A percentile compares a stretch with the other conserved stretches of the same genome.
Conservation (phyloP, 2,797 vertebrate species). For the Fistularia commersonii region DNA sequence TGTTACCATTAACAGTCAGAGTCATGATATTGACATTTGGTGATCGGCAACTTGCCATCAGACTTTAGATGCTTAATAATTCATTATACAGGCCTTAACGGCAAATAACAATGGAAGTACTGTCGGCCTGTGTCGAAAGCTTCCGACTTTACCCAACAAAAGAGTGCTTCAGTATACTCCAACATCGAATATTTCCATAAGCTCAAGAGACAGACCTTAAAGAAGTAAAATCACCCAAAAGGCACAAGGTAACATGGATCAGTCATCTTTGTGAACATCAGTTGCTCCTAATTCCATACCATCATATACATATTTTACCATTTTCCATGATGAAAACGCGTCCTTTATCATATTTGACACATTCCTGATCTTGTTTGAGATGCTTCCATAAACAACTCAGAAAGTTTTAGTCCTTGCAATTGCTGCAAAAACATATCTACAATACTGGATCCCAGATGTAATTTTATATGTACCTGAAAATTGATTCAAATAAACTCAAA, state of each 20-base stretch:
- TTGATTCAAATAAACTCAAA: too few relatives aligned
- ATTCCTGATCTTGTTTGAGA: too few relatives aligned
- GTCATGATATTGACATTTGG: slow-evolving; percentile 59
- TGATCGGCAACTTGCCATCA: slow-evolving; percentile 55
- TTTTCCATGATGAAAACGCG: neutral
- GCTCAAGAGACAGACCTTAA: slow-evolving; percentile 2
- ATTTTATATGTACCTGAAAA: too few relatives aligned
- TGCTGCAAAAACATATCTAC: too few relatives aligned
- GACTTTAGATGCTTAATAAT: slow-evolving; percentile 63
- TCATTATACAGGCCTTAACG: slow-evolving; percentile 48
- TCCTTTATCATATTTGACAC: neutral
- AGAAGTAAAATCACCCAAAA: neutral
- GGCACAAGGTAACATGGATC: neutral
- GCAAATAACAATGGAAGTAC: slow-evolving; percentile 17
- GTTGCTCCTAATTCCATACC: too few relatives aligned
- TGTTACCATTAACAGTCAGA: slow-evolving; percentile 67
- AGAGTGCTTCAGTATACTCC: slow-evolving; percentile 20
- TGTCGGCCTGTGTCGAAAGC: slow-evolving; percentile 54
- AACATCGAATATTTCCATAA: slow-evolving; percentile 32
- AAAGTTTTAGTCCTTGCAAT: too few relatives aligned
- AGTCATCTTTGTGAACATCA: neutral
- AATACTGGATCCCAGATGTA: too few relatives aligned
- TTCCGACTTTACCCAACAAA: slow-evolving; percentile 47
- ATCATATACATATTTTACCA: neutral
- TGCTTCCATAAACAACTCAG: too few relatives aligned